phyloP scores from a whole-genome alignment of 2,797 vertebrate genomes.

The Ptychobarbus kaznakovi region DNA sequence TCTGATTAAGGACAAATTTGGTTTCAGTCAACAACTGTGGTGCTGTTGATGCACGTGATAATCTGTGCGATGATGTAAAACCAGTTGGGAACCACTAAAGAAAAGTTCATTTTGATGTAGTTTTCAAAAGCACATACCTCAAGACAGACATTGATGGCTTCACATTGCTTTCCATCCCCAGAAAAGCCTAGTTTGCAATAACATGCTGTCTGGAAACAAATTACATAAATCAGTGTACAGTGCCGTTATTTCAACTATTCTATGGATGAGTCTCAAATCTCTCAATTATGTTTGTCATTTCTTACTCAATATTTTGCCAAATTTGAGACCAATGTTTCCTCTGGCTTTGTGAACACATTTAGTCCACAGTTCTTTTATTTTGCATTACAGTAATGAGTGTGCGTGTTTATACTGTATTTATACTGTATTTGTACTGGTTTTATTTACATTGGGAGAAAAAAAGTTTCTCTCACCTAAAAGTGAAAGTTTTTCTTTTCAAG shows the following conservation, averaged over 20 bases:
- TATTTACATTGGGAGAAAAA: no score
- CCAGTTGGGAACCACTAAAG: not conserved
- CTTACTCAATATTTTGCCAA: no score
- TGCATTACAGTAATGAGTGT: no score
- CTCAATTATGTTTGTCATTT: no score
- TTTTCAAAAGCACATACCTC: conserved; percentile 73
- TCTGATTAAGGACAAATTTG: not conserved
- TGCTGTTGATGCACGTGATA: not conserved
- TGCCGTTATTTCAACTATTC: not conserved
- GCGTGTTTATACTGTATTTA: no score
- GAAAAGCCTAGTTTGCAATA: conserved; percentile 81
- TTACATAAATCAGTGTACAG: not conserved
- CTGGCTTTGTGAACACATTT: not conserved
- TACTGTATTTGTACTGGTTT: not conserved
- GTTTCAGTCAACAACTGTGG: not conserved
- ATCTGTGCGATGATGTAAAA: not conserved
- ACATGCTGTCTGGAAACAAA: conserved; percentile 80
- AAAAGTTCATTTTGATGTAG: not conserved
- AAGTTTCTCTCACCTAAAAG: no score
- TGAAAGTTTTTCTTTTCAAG: no score
- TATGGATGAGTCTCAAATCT: not conserved
- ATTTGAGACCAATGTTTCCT: not conserved
- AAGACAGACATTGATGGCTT: conserved; percentile 79
- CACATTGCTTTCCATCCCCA: conserved; percentile 83
- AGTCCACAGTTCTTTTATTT: not conserved